Evolutionary conservation across 2,888 invertebrate species (phyloP), one percentile per base, ranked within the genome.

Genomic region (Cremastinae sp.): DNA sequence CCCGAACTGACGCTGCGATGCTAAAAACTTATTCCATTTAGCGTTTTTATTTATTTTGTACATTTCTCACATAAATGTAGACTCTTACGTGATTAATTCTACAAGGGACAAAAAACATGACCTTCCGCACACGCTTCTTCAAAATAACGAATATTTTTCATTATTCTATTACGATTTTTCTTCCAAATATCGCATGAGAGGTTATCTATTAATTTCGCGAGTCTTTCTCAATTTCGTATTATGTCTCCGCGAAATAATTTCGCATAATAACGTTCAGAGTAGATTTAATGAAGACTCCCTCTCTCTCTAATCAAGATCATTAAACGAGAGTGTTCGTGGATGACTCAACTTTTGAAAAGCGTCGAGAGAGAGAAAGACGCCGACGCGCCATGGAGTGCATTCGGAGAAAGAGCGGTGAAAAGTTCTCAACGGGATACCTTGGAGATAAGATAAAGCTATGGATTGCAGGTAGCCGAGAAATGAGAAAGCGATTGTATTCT

Each of bases 221-320:
- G 56, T 2, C 2, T 70, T 71, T 39, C 61, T 28, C 16, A 71
- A 71, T 66, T 22, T 37, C 39, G 43, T 49, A 35, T 47, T 16
- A 39, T 39, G 20, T 20, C 12, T 28, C 18, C 45, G 2, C 37
- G 49, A 45, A 37, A 68, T 39, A 20, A 16, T 45, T 56, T 20
- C 55, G 41, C 71, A 43, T 75, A 65, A 75, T 75, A 71, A 41
- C 59, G 45, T 12, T 39, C 18, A 10, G 16, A 47, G 59, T n/a
- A 41, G 47, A 56, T 74, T 75, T 77, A 77, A 77, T 69, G 77
- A 74, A 74, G 55, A 45, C 28, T 45, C 51, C 35, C 62, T 55
- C 47, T 35, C 49, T 39, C 62, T 62, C 59, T 47, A 20, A 39
- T 65, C 53, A 45, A 72, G 28, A 75, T 78, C 72, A 75, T 75